These are phyloP conservation scores for Litoditis marina DNA, from an alignment of 2,888 invertebrate genomes.

Conservation along the genomic window DNA sequence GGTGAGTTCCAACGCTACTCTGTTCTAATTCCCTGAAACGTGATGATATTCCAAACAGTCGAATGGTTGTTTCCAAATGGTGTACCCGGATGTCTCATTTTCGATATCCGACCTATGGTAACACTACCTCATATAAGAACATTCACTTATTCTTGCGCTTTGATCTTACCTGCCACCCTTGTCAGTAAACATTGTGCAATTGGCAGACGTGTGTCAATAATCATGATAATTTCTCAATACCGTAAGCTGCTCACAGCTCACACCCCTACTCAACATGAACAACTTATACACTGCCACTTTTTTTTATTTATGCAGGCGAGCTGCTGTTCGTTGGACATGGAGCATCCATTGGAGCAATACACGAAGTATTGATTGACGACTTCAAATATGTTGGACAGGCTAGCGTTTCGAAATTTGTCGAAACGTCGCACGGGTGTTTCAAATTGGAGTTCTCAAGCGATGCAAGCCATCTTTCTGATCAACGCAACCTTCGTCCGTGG, in stretches of 20 bases:
- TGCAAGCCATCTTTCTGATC: conserved; percentile 50
- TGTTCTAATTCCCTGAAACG: too few relatives aligned
- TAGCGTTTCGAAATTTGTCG: conserved; percentile 44
- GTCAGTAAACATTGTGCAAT: too few relatives aligned
- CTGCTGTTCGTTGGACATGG: conserved; percentile 56
- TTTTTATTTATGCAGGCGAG: conserved; percentile 23
- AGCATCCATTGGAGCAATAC: conserved; percentile 57
- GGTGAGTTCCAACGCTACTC: too few relatives aligned
- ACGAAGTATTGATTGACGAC: conserved; percentile 47
- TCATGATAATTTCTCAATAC: too few relatives aligned
- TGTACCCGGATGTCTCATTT: neutral
- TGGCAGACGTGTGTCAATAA: too few relatives aligned
- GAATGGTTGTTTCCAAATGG: too few relatives aligned
- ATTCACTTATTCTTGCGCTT: too few relatives aligned
- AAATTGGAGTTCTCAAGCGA: conserved; percentile 41
- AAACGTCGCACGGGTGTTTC: conserved; percentile 34
- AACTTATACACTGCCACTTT: neutral
- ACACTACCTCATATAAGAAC: too few relatives aligned
- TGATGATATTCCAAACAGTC: too few relatives aligned
- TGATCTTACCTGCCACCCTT: too few relatives aligned
- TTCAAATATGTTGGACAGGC: conserved; percentile 59
- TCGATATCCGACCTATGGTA: neutral
- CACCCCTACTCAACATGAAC: neutral
- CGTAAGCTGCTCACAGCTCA: too few relatives aligned
- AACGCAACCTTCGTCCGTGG: conserved; percentile 54